Base-by-base conservation (phyloP, 2,888 invertebrate genomes). In the Unio delphinus region DNA sequence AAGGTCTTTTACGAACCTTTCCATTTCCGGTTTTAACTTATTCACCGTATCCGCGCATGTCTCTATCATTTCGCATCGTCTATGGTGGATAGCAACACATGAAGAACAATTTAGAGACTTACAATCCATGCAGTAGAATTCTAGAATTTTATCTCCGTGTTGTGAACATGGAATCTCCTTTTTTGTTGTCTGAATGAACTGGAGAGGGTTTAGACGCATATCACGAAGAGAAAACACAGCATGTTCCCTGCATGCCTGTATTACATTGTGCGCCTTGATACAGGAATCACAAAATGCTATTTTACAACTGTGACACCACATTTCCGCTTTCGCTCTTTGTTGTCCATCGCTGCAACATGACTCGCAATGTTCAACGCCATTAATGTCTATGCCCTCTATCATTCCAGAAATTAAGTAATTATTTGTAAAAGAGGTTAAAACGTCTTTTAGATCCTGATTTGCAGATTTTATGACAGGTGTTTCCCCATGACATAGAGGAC, bases 111-210 rank as follows among this genome's bases (percentile, higher is more conserved):
- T 77, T 8, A 80, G 72, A 1, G 75, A 68, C 34, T 78, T 72
- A 69, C 81, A 83, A 64, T 82, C 82, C 8, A 80, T 71, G 68
- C 83, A 81, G 69, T 84, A 81, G 61, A 80, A 80, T 65, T 83
- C 80, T 23, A 81, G 66, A 3, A 76, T 59, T 67, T 82, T 81
- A 68, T 78, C 79, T 34, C 72, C 75, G 65, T 82, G 83, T 67
- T 76, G 74, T n/a, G 74, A 59, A 70, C 81, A 82, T 20, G 77
- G 72, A 30, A 80, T 80, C 57, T 81, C 80, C 20, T 80, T 76
- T 61, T 80, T 80, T 11, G 76, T 74, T 55, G 76, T 76, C 64
- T 73, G 67, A 28, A 81, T 73, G 18, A 77, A 78, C 59, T 79
- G 73, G 34, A 81, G 60, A 15, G 81, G 81, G 69, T 81, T 73